phyloP scores from a whole-genome alignment of 2,797 vertebrate species.

The Dallia pectoralis region DNA sequence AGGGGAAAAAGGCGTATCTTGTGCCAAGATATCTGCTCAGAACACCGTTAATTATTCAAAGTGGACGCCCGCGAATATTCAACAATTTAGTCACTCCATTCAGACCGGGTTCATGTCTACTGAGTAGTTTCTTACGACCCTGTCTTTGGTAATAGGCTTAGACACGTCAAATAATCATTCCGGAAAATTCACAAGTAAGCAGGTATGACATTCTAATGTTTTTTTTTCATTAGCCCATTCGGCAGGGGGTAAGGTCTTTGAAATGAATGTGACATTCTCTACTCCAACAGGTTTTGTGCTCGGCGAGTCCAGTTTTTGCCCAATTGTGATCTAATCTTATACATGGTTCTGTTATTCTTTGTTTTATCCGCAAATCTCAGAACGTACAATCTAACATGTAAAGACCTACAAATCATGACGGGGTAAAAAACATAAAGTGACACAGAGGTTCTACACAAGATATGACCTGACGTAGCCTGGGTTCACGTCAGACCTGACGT shows the following conservation, averaged over 20 bases:
- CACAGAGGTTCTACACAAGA: slow-evolving; percentile 19
- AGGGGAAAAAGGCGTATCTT: slow-evolving; percentile 72
- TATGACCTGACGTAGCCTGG: slow-evolving; percentile 40
- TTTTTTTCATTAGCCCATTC: slow-evolving; percentile 83
- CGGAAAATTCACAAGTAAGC: slow-evolving; percentile 83
- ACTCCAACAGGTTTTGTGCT: slow-evolving; percentile 73
- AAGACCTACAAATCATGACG: slow-evolving; percentile 68
- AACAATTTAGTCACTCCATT: slow-evolving; percentile 78
- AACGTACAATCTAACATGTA: slow-evolving; percentile 73
- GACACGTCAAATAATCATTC: slow-evolving; percentile 87
- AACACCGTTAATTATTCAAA: slow-evolving; percentile 84
- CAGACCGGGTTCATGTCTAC: slow-evolving; percentile 75
- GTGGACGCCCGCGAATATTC: slow-evolving; percentile 74
- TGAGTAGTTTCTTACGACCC: slow-evolving; percentile 84
- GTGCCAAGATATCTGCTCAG: slow-evolving; percentile 71
- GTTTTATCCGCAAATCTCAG: slow-evolving; percentile 65
- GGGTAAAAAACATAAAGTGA: slow-evolving; percentile 24
- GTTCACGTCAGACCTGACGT: too few species aligned
- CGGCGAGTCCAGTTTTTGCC: slow-evolving; percentile 80
- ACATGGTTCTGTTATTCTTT: slow-evolving; percentile 71
- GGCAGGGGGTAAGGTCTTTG: slow-evolving; percentile 79
- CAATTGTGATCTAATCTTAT: slow-evolving; percentile 76
- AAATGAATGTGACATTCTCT: slow-evolving; percentile 86
- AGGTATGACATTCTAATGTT: slow-evolving; percentile 90
- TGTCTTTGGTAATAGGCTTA: slow-evolving; percentile 86